Evolutionary conservation across 2,113 vertebrate genomes (phyloP).

Genomic region (Cyprinodon variegatus): DNA sequence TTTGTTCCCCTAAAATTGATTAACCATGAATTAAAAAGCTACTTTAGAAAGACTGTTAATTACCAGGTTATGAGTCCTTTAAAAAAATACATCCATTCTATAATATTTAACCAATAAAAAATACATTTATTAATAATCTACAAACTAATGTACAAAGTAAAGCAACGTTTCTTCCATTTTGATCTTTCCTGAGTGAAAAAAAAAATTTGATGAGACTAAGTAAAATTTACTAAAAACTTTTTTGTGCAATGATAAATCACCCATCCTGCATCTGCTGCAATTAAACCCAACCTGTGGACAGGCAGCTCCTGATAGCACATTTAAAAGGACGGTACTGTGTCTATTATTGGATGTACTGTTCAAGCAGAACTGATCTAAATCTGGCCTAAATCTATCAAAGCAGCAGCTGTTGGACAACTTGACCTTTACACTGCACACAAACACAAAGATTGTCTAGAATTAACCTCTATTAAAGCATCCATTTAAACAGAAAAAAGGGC

Average conservation of each 20-base stretch:
- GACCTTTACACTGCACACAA: constrained; percentile 18
- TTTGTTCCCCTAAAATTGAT: no score
- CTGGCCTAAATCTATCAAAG: constrained; percentile 8
- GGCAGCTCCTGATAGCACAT: neutral
- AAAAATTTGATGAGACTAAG: neutral
- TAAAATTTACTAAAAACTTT: neutral
- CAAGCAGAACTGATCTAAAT: neutral
- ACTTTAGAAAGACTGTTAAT: no score
- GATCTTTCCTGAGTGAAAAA: neutral
- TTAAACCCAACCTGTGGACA: neutral
- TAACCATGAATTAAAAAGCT: no score
- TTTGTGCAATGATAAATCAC: neutral
- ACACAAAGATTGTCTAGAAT: constrained; percentile 32
- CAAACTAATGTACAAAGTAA: no score
- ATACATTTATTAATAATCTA: no score
- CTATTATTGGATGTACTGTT: neutral
- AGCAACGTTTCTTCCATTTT: neutral
- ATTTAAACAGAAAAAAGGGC: constrained; percentile 23
- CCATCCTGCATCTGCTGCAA: neutral
- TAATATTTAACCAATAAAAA: neutral
- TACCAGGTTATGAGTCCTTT: no score
- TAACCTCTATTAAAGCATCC: constrained; percentile 30
- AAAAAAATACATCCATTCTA: no score
- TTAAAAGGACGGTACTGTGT: neutral
- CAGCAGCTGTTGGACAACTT: constrained; percentile 30